Evolutionary conservation across 1,140 invertebrate species (phyloP).

Genomic region (Atopsyche davidsoni): DNA sequence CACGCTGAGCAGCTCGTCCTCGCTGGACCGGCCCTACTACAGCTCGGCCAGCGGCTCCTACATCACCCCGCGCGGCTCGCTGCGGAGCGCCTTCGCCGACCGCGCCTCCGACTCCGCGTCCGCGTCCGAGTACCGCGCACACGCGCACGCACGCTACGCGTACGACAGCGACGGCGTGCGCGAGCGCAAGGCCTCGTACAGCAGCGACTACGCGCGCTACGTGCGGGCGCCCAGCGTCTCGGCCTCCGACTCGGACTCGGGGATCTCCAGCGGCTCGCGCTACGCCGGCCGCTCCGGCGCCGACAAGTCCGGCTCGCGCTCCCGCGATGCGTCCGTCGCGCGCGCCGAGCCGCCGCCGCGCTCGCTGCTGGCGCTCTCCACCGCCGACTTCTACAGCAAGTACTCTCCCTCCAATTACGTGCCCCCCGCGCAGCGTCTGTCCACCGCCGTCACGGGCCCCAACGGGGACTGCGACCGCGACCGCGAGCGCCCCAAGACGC

Average conservation of each 20-base stretch:
- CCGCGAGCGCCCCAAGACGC: conserved; percentile 38
- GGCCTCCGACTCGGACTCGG: conserved; percentile 44
- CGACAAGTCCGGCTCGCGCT: conserved; percentile 37
- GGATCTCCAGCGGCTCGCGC: conserved; percentile 35
- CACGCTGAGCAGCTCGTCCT: conserved; percentile 41
- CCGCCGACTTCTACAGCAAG: conserved; percentile 55
- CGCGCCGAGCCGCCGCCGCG: conserved; percentile 32
- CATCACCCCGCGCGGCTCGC: conserved; percentile 33
- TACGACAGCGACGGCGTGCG: conserved; percentile 41
- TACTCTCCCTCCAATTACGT: conserved; percentile 59
- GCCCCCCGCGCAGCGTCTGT: conserved; percentile 50
- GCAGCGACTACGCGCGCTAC: conserved; percentile 36
- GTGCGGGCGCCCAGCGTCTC: conserved; percentile 42
- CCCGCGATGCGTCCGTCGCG: conserved; percentile 25
- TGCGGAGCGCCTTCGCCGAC: conserved; percentile 44
- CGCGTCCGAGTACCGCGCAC: conserved; percentile 34
- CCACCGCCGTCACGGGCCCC: conserved; percentile 49
- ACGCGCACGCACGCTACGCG: conserved; percentile 8
- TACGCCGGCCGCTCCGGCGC: conserved; percentile 27
- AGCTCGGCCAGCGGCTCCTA: conserved; percentile 42
- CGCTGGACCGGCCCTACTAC: conserved; percentile 49
- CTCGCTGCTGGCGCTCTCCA: conserved; percentile 39
- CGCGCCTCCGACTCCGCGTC: conserved; percentile 44
- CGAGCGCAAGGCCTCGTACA: conserved; percentile 40
- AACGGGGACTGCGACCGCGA: conserved; percentile 46